phyloP scores from a whole-genome alignment of 2,797 vertebrate species.

The Enteromius argenteus region DNA sequence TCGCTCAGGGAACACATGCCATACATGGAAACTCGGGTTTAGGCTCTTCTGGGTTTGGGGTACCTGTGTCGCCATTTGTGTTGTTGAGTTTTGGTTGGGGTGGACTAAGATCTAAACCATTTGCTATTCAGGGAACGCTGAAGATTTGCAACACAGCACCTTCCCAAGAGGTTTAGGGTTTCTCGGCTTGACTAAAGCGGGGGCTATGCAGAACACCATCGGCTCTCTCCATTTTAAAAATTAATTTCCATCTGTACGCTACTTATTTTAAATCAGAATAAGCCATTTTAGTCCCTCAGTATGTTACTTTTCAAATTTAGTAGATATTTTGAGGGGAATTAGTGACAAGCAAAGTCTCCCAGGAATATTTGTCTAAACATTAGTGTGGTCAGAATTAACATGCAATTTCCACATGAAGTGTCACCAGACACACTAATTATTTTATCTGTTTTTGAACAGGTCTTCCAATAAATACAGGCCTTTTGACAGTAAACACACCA shows the following conservation, averaged over 20 bases:
- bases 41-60: not conserved
- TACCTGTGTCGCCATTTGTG: constrained; percentile 56
- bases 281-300: not conserved
- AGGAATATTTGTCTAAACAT: not conserved
- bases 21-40: constrained; percentile 71
- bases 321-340: not conserved
- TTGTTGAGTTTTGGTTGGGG: constrained; percentile 44
- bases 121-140: constrained; percentile 74
- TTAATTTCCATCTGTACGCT: constrained; percentile 47
- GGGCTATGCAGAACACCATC: not conserved
- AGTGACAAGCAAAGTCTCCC: not conserved
- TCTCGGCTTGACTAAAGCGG: constrained; percentile 55
- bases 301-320: not conserved
- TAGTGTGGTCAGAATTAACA: constrained; percentile 1
- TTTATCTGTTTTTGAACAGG: not conserved
- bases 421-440: not conserved
- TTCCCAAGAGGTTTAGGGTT: constrained; percentile 72
- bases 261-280: not conserved
- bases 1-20: constrained; percentile 70
- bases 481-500: not conserved
- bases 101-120: constrained; percentile 55
- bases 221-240: constrained; percentile 55
- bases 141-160: constrained; percentile 61
- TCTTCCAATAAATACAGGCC: not conserved
- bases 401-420: not conserved